Evolutionary conservation across 2,888 invertebrate genomes (phyloP).

Genomic region (Adelphocoris suturalis): DNA sequence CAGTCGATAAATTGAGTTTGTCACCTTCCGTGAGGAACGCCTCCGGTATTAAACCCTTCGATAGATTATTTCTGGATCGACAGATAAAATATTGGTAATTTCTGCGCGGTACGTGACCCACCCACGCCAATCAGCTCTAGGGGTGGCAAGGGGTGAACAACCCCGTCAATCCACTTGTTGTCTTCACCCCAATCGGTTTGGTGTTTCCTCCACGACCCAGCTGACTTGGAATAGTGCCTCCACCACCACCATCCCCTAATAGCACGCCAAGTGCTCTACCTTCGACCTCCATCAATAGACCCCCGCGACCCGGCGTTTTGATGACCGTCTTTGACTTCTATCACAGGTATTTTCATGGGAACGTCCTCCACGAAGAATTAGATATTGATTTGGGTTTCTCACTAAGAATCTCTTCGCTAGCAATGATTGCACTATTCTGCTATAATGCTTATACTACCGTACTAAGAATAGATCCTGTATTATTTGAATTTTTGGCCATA

Average conservation of each 20-base stretch:
- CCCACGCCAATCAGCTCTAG: not conserved
- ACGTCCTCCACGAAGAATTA: not conserved
- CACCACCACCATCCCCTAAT: not conserved
- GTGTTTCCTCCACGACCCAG: not conserved
- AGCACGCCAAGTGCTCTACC: not conserved
- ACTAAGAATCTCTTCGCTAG: no score
- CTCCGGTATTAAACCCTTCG: not conserved
- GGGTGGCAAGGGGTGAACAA: not conserved
- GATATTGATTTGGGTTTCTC: not conserved
- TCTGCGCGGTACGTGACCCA: constrained; percentile 19
- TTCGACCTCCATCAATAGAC: constrained; percentile 1
- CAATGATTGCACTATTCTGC: no score
- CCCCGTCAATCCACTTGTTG: constrained; percentile 49
- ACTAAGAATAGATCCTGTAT: no score
- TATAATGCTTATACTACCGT: no score
- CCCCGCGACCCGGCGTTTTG: not conserved
- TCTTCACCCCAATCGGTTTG: constrained; percentile 35
- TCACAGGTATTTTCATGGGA: constrained; percentile 1
- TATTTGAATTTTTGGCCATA: no score
- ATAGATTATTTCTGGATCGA: constrained; percentile 20
- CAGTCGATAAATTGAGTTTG: not conserved
- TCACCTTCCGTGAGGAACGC: not conserved
- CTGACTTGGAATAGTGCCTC: not conserved
- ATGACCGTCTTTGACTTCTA: constrained; percentile 18
- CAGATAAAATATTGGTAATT: constrained; percentile 21